phyloP scores from a whole-genome alignment of 2,113 vertebrate genomes.

The Charina bottae region DNA sequence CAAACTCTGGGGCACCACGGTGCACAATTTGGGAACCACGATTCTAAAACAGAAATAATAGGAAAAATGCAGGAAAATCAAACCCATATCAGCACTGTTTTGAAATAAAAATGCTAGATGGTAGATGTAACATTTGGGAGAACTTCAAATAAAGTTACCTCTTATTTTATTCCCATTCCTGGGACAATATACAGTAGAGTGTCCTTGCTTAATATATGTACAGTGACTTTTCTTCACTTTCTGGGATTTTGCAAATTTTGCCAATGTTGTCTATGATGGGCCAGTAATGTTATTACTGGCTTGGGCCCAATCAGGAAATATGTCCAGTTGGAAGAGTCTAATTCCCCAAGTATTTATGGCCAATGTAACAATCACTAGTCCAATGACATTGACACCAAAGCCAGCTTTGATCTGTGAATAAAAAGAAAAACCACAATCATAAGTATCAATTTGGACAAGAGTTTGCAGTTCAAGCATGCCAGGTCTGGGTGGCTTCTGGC shows the following conservation, averaged over 20 bases:
- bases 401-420: conserved; percentile 91
- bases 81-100: not conserved
- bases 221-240: conserved; percentile 29
- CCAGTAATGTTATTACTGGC: conserved; percentile 85
- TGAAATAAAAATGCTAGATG: conserved; percentile 21
- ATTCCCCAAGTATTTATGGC: conserved; percentile 96
- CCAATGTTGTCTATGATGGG: conserved; percentile 48
- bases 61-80: not conserved
- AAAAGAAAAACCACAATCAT: conserved; percentile 35
- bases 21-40: not conserved
- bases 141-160: conserved; percentile 16
- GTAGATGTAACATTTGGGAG: conserved; percentile 3
- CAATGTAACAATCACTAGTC: conserved; percentile 91
- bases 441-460: not conserved
- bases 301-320: conserved; percentile 88
- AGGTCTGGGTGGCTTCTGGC: not conserved
- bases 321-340: conserved; percentile 88
- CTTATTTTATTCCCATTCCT: not conserved
- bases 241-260: conserved; percentile 38
- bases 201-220: conserved; percentile 37
- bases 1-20: too few species aligned
- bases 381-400: conserved; percentile 94
- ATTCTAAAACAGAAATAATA: not conserved
- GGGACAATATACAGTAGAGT: conserved; percentile 10
- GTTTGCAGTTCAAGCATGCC: not conserved